phyloP scores from a whole-genome alignment of 2,888 invertebrate species.

The Sialis fuliginosa region DNA sequence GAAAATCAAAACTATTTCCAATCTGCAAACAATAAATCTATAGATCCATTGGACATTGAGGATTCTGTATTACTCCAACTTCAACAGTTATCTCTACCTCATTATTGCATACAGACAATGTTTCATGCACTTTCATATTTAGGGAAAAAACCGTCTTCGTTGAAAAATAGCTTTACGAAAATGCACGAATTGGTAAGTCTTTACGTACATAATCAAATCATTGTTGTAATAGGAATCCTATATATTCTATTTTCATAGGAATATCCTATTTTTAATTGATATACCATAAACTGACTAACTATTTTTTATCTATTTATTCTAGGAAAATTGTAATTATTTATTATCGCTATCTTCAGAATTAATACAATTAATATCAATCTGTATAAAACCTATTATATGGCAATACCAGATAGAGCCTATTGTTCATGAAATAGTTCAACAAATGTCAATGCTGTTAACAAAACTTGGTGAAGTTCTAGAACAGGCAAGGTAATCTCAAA shows the following conservation, averaged over 20 bases:
- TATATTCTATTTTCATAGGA: not conserved
- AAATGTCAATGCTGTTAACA: constrained; percentile 35
- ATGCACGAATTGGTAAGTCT: too few relatives aligned
- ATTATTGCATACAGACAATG: constrained; percentile 26
- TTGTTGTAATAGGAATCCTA: not conserved
- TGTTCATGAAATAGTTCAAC: constrained; percentile 30
- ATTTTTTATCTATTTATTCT: constrained; percentile 14
- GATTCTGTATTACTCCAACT: constrained; percentile 21
- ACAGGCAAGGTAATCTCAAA: constrained; percentile 29
- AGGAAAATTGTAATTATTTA: constrained; percentile 32
- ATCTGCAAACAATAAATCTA: constrained; percentile 14
- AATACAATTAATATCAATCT: constrained; percentile 30
- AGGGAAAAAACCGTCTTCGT: constrained; percentile 13
- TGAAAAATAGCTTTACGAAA: too few relatives aligned
- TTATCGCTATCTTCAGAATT: constrained; percentile 30
- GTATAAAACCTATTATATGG: constrained; percentile 38
- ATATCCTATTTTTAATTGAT: too few relatives aligned
- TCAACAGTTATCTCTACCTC: constrained; percentile 27
- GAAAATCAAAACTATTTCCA: constrained; percentile 2
- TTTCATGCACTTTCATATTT: constrained; percentile 20
- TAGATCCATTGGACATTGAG: constrained; percentile 16
- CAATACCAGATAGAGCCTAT: constrained; percentile 26
- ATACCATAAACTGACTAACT: not conserved
- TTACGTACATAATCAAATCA: not conserved
- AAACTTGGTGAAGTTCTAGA: constrained; percentile 36